phyloP scores from a whole-genome alignment of 2,797 vertebrate species.

The Sparidentex hasta region DNA sequence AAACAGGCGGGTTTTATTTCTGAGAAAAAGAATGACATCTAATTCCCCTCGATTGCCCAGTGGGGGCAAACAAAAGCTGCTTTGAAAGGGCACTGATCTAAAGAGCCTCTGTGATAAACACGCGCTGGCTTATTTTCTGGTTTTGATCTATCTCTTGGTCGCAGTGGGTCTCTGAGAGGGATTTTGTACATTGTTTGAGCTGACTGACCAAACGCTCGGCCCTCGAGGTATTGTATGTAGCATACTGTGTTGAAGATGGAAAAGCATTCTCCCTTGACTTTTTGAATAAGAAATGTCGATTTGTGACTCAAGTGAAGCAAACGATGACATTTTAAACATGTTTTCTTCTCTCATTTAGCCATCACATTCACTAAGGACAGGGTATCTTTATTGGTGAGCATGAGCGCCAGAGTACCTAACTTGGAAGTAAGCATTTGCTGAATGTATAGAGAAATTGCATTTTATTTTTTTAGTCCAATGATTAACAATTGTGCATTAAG shows the following conservation, averaged over 20 bases:
- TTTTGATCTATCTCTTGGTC: conserved; percentile 76
- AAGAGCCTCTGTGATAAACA: conserved; percentile 76
- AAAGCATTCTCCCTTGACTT: conserved; percentile 40
- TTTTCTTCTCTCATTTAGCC: not conserved
- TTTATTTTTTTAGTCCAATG: too few relatives aligned
- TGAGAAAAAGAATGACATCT: conserved; percentile 76
- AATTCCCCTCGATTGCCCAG: conserved; percentile 78
- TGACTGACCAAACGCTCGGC: conserved; percentile 55
- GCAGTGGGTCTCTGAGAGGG: conserved; percentile 59
- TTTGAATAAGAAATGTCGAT: conserved; percentile 27
- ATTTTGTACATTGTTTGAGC: conserved; percentile 66
- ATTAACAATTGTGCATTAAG: too few relatives aligned
- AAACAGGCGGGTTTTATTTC: conserved; percentile 73
- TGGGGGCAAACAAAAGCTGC: conserved; percentile 78
- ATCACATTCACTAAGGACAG: not conserved
- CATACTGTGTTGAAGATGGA: conserved; percentile 37
- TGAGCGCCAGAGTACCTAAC: too few relatives aligned
- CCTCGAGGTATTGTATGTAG: conserved; percentile 54
- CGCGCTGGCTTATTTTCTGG: conserved; percentile 69
- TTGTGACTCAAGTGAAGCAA: conserved; percentile 14
- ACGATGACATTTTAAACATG: not conserved
- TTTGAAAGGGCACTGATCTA: conserved; percentile 80
- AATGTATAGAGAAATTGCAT: too few relatives aligned
- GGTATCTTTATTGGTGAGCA: not conserved
- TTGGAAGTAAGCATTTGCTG: too few relatives aligned